phyloP scores from a whole-genome alignment of 2,888 invertebrate genomes.

The Drosophila recens region DNA sequence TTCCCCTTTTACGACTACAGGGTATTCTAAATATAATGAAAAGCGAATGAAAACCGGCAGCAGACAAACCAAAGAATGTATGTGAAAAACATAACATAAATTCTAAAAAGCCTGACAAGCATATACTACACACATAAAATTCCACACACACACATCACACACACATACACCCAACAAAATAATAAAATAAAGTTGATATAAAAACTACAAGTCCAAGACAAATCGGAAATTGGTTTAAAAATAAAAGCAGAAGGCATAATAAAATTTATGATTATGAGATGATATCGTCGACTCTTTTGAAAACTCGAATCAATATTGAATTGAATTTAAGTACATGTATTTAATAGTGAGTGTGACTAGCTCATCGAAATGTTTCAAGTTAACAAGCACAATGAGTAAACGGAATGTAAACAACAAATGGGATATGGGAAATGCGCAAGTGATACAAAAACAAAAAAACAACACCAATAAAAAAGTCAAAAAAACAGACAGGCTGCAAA shows the following conservation, averaged over 20 bases:
- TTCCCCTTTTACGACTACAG: slow-evolving; percentile 17
- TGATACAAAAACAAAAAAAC: slow-evolving; percentile 48
- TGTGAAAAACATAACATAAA: slow-evolving; percentile 77
- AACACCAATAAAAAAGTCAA: slow-evolving; percentile 75
- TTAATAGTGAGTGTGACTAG: slow-evolving; percentile 39
- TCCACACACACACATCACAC: slow-evolving; percentile 18
- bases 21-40: slow-evolving; percentile 49
- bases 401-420: slow-evolving; percentile 46
- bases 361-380: slow-evolving; percentile 55
- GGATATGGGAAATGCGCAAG: slow-evolving; percentile 71
- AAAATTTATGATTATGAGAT: slow-evolving; percentile 72
- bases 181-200: slow-evolving; percentile 68
- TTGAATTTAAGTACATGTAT: slow-evolving; percentile 24
- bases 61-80: slow-evolving; percentile 75
- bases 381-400: slow-evolving; percentile 46
- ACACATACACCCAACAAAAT: slow-evolving; percentile 29
- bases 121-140: slow-evolving; percentile 60
- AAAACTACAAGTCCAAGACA: slow-evolving; percentile 60
- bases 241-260: slow-evolving; percentile 65
- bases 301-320: slow-evolving; percentile 40
- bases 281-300: slow-evolving; percentile 2
- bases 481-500: slow-evolving; percentile 42
- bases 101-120: slow-evolving; percentile 75
- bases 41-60: slow-evolving; percentile 55
- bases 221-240: slow-evolving; percentile 74